Base-by-base conservation (phyloP, 2,888 invertebrate genomes). In the Pseudococcus jackbeardsleyi region DNA sequence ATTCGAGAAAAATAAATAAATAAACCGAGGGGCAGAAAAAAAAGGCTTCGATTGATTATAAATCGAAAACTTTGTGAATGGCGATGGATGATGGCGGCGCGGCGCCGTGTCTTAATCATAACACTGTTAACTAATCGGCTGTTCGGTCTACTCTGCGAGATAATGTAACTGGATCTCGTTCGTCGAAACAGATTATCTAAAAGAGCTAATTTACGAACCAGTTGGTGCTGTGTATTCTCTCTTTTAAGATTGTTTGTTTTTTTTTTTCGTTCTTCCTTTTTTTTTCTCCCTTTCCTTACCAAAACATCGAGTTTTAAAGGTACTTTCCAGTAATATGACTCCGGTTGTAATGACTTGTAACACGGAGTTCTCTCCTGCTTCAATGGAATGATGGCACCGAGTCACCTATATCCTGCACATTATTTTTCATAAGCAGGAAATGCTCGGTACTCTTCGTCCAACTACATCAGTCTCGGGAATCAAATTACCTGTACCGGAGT, bases 361-460 rank as follows among this genome's bases (percentile, higher is more conserved):
- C 42, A 79, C 79, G n/a, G n/a, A 79, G 17, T 79, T 79, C 26
- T 42, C 42, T 79, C 42, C 42, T 42, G 72, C 39, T 33, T 72
- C 33, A 33, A 72, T 72, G 79, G 39, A 6, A 79, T 79, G 79
- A 33, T 33, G 3, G 26, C 26, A 33, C 26, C 26, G 26, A 33
- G 26, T 33, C 26, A 33, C 26, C 26, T 33, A 79, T 79, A 79
- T 79, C 79, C 42, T 79, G 79, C 42, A 79, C 15, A 6, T 17
- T 12, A 79, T 79, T 42, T 72, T 79, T 79, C 79, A 79, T 39
- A 79, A 79, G 79, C 79, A 79, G 79, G 79, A 79, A 79, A 79
- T 59, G 9, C 19, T 15, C 17, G 26, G 15, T 17, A 50, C 50
- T 12, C 33, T 19, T 72, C 26, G 9, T 15, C 12, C 7, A 5